Evolutionary conservation across 2,888 invertebrate genomes (phyloP), one percentile per base, ranked within the genome.

Genomic region (Metacarcinus magister): DNA sequence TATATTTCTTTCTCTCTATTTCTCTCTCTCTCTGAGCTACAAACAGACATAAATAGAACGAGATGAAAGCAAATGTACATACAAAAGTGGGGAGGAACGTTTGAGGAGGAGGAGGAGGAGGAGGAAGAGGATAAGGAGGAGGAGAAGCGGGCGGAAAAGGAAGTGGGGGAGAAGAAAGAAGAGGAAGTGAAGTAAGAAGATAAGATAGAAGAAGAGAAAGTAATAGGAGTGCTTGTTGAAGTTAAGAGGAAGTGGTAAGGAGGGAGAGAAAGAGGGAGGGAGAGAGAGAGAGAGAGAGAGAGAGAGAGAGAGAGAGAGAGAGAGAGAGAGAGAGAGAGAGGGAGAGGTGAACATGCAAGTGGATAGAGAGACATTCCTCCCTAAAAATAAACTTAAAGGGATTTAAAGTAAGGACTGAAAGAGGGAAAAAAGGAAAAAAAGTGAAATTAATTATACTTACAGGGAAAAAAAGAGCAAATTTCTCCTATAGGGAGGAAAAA

Each of bases 1-100:
- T 75, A 2, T 75, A n/a, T 75, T 10, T 75, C 75, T 75, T 28
- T 75, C 75, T 75, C 75, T 75, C 75, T 75, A n/a, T 75, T 28
- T 75, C 75, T 75, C 75, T 75, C 75, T 75, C 75, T 75, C 75
- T 75, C 75, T 75, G n/a, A n/a, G n/a, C n/a, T n/a, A n/a, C n/a
- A n/a, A n/a, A n/a, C n/a, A n/a, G n/a, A n/a, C n/a, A n/a, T 48
- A 48, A 48, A 48, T 48, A 13, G 13, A 8, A 13, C 13, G 48
- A 48, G 7, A 48, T 48, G 48, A 3, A 28, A 75, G 28, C 5
- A 28, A 2, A n/a, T n/a, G n/a, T n/a, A n/a, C n/a, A n/a, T n/a
- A n/a, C n/a, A n/a, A n/a, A n/a, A n/a, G n/a, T n/a, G n/a, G n/a
- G n/a, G n/a, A n/a, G n/a, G n/a, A n/a, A n/a, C n/a, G n/a, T n/a